Percentiles rank a stretch among this genome's conserved stretches.
These are phyloP conservation scores for Typhlichthys eigenmanni DNA, from an alignment of 2,797 vertebrate species.

Conservation along the genomic window DNA sequence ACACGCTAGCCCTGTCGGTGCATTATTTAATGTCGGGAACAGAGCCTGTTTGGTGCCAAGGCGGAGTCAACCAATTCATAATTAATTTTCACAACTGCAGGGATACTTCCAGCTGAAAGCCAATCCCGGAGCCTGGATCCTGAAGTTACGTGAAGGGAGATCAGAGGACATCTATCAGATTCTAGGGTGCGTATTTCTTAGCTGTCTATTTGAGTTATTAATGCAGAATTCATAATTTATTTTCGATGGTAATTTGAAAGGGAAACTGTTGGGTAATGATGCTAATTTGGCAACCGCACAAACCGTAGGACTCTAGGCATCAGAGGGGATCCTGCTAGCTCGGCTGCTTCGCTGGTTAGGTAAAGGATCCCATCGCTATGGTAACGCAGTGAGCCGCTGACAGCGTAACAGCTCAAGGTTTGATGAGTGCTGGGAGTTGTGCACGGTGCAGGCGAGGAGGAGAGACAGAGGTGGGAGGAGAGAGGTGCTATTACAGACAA, in stretches of 20 bases:
- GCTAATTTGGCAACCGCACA: conserved; percentile 38
- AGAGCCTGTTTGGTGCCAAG: background rate
- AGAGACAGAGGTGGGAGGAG: conserved; percentile 61
- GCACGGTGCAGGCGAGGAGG: conserved; percentile 43
- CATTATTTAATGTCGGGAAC: background rate
- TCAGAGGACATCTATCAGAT: conserved; percentile 94
- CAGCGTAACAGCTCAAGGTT: conserved; percentile 65
- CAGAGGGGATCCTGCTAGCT: conserved; percentile 54
- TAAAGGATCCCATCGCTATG: conserved; percentile 67
- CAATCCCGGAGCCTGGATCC: conserved; percentile 91
- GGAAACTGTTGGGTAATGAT: conserved; percentile 12
- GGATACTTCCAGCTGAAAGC: conserved; percentile 99
- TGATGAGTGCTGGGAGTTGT: conserved; percentile 70
- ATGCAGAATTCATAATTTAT: background rate
- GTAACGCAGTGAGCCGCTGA: conserved; percentile 69
- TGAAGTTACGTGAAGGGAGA: conserved; percentile 88
- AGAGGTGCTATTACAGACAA: conserved; percentile 61
- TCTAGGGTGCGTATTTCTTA: conserved; percentile 81
- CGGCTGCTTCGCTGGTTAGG: conserved; percentile 38
- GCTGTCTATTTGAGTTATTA: background rate
- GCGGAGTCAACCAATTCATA: conserved; percentile 9
- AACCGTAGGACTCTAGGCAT: conserved; percentile 26
- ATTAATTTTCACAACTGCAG: conserved; percentile 65
- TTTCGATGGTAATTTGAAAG: no score
- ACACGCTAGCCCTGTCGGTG: background rate